Conservation (phyloP, 2,797 vertebrate genomes). For the Ara ararauna region DNA sequence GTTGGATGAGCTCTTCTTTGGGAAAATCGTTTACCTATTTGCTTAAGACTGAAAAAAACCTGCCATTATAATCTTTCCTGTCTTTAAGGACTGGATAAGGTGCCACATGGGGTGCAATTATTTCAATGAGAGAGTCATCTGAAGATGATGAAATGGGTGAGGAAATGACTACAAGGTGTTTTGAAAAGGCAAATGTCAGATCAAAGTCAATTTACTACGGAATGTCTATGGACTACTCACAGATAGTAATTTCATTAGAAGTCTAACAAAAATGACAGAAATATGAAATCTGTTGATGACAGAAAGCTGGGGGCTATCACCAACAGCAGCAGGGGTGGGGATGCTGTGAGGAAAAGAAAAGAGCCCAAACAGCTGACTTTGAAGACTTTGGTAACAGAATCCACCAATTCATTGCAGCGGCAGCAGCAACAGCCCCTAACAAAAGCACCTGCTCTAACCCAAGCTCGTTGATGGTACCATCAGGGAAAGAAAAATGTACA, state of each 20-base stretch:
- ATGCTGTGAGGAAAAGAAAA: not conserved
- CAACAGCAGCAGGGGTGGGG: not conserved
- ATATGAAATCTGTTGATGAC: not conserved
- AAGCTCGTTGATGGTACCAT: accelerated
- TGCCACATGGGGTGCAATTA: not conserved
- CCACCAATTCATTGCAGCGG: not conserved
- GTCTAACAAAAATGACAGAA: not conserved
- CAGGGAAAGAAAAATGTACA: not conserved
- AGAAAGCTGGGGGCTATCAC: not conserved
- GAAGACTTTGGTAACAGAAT: not conserved
- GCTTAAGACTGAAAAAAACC: not conserved
- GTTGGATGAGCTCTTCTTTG: not conserved
- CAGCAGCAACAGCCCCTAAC: too few species aligned
- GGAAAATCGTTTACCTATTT: not conserved
- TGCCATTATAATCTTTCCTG: not conserved
- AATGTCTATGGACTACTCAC: not conserved
- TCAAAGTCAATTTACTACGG: not conserved
- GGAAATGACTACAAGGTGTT: not conserved
- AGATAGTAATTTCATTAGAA: not conserved
- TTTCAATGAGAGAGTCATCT: not conserved
- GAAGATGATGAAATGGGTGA: accelerated
- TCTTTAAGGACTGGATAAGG: not conserved
- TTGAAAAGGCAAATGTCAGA: not conserved
- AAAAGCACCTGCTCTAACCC: not conserved
- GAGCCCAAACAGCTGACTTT: not conserved